Percentiles rank a stretch among this genome's conserved stretches.
Evolutionary conservation across 2,113 vertebrate genomes (phyloP).

Genomic region (Promerops cafer): DNA sequence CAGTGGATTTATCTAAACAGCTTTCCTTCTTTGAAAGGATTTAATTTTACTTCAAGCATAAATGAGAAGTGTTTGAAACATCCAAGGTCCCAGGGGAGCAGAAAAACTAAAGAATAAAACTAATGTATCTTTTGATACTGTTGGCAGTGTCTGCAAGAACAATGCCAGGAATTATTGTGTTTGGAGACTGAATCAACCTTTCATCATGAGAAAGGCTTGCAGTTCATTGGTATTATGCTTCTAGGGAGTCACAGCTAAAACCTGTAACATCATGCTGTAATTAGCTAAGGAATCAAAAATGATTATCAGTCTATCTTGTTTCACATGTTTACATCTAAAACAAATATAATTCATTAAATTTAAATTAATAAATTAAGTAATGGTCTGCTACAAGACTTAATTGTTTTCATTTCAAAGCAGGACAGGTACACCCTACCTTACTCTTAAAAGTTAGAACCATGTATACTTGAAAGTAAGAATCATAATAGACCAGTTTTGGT

Average conservation of each 20-base stretch:
- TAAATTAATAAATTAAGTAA: neutral
- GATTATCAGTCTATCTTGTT: neutral
- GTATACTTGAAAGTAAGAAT: neutral
- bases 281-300: neutral
- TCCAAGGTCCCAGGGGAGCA: neutral
- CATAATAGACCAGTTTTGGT: neutral
- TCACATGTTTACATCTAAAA: neutral
- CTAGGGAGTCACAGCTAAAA: neutral
- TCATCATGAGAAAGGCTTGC: neutral
- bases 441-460: neutral
- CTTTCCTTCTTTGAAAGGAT: constrained; percentile 4
- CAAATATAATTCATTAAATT: neutral
- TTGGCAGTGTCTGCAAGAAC: neutral
- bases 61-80: neutral
- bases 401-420: neutral
- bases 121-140: neutral
- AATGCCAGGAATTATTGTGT: neutral
- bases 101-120: neutral
- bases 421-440: neutral
- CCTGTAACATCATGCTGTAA: neutral
- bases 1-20: constrained; percentile 16
- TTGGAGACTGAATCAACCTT: neutral
- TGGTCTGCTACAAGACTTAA: neutral
- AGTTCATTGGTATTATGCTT: neutral
- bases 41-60: constrained; percentile 15